Conservation (phyloP, 2,113 vertebrate genomes). For the Psophia crepitans region DNA sequence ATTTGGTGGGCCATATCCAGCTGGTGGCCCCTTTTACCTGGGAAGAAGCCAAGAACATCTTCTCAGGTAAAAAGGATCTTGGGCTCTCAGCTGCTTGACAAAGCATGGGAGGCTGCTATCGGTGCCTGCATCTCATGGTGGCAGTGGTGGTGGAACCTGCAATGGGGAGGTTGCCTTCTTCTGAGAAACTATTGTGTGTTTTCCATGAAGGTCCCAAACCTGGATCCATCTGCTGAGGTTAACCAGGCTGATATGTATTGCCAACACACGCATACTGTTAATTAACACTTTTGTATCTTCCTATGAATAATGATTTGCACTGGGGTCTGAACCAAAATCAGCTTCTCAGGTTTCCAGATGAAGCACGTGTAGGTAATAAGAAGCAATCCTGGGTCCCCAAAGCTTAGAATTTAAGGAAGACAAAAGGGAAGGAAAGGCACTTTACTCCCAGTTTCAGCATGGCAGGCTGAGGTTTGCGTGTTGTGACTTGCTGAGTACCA, state of each 20-base stretch:
- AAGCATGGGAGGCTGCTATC: background rate
- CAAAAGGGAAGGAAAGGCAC: background rate
- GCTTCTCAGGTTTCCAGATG: background rate
- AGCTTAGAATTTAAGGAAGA: background rate
- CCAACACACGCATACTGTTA: background rate
- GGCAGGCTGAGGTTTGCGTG: conserved; percentile 11
- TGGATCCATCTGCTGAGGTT: background rate
- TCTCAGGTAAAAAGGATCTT: background rate
- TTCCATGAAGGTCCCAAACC: background rate
- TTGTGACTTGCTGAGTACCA: conserved; percentile 24
- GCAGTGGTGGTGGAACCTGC: background rate
- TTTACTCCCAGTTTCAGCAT: background rate
- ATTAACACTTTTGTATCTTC: background rate
- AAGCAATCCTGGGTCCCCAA: background rate
- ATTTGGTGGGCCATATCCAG: fast-evolving
- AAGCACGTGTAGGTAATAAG: fast-evolving
- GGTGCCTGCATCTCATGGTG: background rate
- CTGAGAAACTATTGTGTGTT: background rate
- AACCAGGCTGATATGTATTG: background rate
- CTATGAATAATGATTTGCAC: background rate
- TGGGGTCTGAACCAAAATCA: background rate
- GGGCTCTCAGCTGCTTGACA: background rate
- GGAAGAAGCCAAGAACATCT: background rate
- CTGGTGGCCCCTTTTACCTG: background rate
- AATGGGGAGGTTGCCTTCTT: background rate